These are phyloP conservation scores for Cyrtodaria siliqua DNA, from an alignment of 2,888 invertebrate genomes.

Conservation along the genomic window DNA sequence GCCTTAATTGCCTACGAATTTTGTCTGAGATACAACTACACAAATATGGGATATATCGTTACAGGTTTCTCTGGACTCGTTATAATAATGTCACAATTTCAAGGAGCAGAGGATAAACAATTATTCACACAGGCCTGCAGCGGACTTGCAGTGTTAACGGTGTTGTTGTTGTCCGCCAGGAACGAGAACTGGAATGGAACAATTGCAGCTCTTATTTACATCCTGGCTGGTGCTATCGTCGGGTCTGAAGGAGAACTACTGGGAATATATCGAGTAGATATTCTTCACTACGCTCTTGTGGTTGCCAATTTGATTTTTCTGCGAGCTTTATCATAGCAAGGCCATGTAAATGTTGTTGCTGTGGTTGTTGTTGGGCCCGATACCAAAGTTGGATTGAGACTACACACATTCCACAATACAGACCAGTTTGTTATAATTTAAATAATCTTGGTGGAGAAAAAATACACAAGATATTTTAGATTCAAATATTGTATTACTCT, in stretches of 20 bases:
- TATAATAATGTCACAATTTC: constrained; percentile 65
- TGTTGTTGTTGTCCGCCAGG: constrained; percentile 69
- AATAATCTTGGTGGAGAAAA: no score
- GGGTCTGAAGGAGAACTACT: constrained; percentile 74
- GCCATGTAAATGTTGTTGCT: not conserved
- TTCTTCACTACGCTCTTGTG: constrained; percentile 79
- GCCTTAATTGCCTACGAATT: constrained; percentile 78
- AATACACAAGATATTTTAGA: no score
- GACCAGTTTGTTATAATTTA: no score
- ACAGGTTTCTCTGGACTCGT: constrained; percentile 66
- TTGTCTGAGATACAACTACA: constrained; percentile 66
- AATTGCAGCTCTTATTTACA: constrained; percentile 71
- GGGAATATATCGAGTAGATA: constrained; percentile 76
- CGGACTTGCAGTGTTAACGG: constrained; percentile 78
- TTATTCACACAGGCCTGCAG: constrained; percentile 74
- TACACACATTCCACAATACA: no score
- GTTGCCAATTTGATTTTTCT: constrained; percentile 76
- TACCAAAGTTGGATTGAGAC: no score
- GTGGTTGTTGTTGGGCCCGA: no score
- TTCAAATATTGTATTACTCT: no score
- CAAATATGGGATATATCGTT: constrained; percentile 71
- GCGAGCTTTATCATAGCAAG: constrained; percentile 18
- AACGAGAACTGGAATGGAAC: constrained; percentile 76
- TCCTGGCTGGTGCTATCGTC: constrained; percentile 74
- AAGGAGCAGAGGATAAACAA: constrained; percentile 66